These are phyloP conservation scores for Mylabris phalerata DNA, from an alignment of 1,140 invertebrate species.

Conservation along the genomic window DNA sequence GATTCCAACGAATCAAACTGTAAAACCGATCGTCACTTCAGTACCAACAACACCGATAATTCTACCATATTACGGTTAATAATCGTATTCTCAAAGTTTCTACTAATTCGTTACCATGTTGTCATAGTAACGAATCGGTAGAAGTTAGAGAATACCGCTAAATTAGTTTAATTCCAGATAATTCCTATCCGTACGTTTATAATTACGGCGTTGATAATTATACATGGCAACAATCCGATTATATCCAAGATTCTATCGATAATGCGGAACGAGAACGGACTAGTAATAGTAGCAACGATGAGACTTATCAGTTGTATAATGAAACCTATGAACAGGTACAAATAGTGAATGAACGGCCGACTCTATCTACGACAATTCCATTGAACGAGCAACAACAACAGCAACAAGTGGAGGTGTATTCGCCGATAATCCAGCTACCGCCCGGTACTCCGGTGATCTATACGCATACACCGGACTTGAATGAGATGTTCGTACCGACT, in stretches of 20 bases:
- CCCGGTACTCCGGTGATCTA: constrained; percentile 29
- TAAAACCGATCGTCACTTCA: constrained; percentile 29
- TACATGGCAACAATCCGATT: neutral
- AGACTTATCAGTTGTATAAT: neutral
- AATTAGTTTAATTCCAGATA: neutral
- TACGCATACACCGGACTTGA: constrained; percentile 21
- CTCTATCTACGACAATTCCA: neutral
- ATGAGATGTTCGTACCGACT: constrained; percentile 23
- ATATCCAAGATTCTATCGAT: neutral
- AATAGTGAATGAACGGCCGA: neutral
- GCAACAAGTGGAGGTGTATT: constrained; percentile 21
- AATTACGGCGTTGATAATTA: constrained; percentile 24
- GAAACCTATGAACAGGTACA: neutral
- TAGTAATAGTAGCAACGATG: neutral
- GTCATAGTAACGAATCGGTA: neutral
- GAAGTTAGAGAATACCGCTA: neutral
- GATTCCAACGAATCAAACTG: constrained; percentile 14
- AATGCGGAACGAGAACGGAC: neutral
- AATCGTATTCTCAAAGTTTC: neutral
- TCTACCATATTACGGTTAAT: constrained; percentile 29
- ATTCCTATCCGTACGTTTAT: constrained; percentile 6
- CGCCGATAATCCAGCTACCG: constrained; percentile 21
- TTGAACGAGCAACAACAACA: neutral
- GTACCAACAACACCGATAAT: constrained; percentile 29
- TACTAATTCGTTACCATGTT: neutral